These are phyloP conservation scores for Leucoraja erinaceus DNA, from an alignment of 2,113 vertebrate species.

Conservation along the genomic window DNA sequence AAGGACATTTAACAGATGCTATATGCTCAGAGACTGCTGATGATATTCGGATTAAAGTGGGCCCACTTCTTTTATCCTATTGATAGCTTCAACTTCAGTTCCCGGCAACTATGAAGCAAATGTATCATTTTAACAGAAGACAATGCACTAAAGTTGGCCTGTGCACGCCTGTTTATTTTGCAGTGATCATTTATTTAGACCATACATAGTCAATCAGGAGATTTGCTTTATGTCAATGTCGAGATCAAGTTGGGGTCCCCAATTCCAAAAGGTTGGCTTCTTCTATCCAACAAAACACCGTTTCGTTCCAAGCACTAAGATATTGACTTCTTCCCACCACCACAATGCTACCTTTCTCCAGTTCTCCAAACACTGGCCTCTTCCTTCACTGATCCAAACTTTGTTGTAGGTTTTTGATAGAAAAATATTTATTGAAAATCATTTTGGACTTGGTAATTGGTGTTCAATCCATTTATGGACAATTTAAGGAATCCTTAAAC, in stretches of 20 bases:
- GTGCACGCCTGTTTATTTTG: not conserved
- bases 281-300: no score
- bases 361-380: no score
- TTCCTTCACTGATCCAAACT: not conserved
- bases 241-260: not conserved
- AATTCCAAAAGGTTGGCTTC: no score
- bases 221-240: not conserved
- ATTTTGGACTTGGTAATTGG: not conserved
- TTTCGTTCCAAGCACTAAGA: no score
- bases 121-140: not conserved
- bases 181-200: not conserved
- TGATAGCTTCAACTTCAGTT: not conserved
- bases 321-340: no score
- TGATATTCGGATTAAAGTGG: not conserved
- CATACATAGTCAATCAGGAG: not conserved
- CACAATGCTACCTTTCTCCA: no score
- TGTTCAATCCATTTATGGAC: not conserved
- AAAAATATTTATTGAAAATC: not conserved
- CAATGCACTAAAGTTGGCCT: not conserved
- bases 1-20: no score
- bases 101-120: not conserved
- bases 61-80: not conserved
- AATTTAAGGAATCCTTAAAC: not conserved
- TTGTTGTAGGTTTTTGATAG: not conserved
- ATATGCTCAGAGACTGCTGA: not conserved